Evolutionary conservation across 2,113 vertebrate species (phyloP), one percentile per base, ranked within the genome.

Genomic region (Clupea harengus): DNA sequence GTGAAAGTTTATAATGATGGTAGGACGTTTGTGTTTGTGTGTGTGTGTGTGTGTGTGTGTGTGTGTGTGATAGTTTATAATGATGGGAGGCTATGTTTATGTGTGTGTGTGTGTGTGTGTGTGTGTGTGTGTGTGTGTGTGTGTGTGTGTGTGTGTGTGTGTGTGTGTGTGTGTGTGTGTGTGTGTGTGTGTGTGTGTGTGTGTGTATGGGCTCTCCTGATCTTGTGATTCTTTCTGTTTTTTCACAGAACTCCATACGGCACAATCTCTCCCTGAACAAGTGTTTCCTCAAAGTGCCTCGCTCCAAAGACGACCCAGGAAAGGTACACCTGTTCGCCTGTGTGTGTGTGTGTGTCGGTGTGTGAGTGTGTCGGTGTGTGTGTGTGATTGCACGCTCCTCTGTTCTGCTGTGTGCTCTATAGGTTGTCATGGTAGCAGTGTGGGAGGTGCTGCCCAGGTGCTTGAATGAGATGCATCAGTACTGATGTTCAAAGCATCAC

Each of bases 211-310:
- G 13, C 52, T 91, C 52, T 84, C 81, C 57, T 46, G 18, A 46
- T 72, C 32, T 90, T 45, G 91, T 39, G 45, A 91, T 39, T 88
- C n/a, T 89, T 13, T 85, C 57, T 88, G 52, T 86, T 82, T 87
- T 87, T 87, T 84, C 82, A 85, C 93, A 95, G 95, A 96, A 95
- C 91, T 95, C 95, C 82, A 96, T 95, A 94, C 94, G 95, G 92
- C 94, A 96, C 94, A 96, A 95, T 93, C 95, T 95, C 89, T 96
- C 95, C 87, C 91, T 96, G 93, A 96, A 96, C 93, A 96, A 96
- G 92, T 96, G 95, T 96, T 96, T 96, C 93, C 95, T 96, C 91
- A 96, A 96, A 96, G 95, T 96, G 94, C 95, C 95, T 95, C 95
- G 95, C 92, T 96, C 95, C 91, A 96, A 96, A 95, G 95, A 96